Conservation (phyloP, 2,113 vertebrate species). For the Melanerpes formicivorus region DNA sequence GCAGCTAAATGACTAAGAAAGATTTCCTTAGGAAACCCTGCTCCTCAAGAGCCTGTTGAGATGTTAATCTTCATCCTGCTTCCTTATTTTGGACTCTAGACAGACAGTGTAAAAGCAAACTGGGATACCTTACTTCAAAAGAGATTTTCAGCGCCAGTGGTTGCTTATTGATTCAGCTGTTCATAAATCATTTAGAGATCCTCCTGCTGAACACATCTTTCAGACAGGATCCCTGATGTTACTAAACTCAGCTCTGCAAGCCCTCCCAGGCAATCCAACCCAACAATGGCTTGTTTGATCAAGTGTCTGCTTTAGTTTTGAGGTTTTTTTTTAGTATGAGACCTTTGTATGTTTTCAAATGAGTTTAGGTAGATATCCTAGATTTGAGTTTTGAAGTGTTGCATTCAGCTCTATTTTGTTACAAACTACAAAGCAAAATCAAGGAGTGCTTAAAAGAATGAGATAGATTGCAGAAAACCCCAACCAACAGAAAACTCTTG, state of each 20-base stretch:
- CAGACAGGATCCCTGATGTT: slow-evolving; percentile 56
- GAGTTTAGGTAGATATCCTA: slow-evolving; percentile 1
- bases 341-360: slow-evolving; percentile 15
- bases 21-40: slow-evolving; percentile 44
- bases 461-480: neutral
- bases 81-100: slow-evolving; percentile 54
- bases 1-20: slow-evolving; percentile 17
- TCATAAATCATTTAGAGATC: slow-evolving; percentile 74
- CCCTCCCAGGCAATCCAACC: slow-evolving; percentile 44
- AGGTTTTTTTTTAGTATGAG: slow-evolving; percentile 12
- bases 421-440: neutral
- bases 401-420: neutral
- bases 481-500: neutral
- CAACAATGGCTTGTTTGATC: slow-evolving; percentile 56
- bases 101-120: neutral
- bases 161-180: slow-evolving; percentile 64
- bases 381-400: slow-evolving; percentile 17
- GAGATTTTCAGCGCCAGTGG: slow-evolving; percentile 57
- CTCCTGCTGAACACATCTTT: slow-evolving; percentile 54
- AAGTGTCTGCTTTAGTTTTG: slow-evolving; percentile 9
- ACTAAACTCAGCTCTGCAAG: slow-evolving; percentile 39
- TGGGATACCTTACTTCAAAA: slow-evolving; percentile 54
- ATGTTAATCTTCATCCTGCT: slow-evolving; percentile 43
- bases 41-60: slow-evolving; percentile 16
- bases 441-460: neutral